phyloP scores from a whole-genome alignment of 2,888 invertebrate species.

The Pseudolycoriella hygida region DNA sequence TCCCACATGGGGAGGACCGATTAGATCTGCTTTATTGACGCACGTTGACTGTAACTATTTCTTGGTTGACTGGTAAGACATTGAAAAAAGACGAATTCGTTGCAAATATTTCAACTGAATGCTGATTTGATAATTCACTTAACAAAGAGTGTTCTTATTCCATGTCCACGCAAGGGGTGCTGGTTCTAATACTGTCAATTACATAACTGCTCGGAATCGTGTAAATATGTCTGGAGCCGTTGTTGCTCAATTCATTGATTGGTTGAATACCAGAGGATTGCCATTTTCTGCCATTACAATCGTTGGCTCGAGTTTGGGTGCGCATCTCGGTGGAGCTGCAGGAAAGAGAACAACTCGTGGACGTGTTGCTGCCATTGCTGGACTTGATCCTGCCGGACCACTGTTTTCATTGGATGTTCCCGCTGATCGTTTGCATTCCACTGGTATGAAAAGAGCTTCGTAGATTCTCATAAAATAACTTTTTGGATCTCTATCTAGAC shows the following conservation, averaged over 20 bases:
- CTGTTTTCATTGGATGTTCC: conserved; percentile 17
- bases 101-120: no score
- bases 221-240: conserved; percentile 19
- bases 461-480: no score
- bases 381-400: conserved; percentile 26
- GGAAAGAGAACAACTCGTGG: conserved; percentile 15
- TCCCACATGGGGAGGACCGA: no score
- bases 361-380: conserved; percentile 16
- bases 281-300: conserved; percentile 9
- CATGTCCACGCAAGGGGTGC: conserved; percentile 23
- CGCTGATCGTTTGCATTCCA: conserved; percentile 20
- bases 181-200: conserved; percentile 19
- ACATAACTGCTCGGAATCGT: conserved; percentile 18
- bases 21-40: no score
- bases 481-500: no score
- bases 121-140: neutral
- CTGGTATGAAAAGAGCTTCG: no score
- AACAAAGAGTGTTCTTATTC: conserved; percentile 14
- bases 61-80: no score
- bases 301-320: conserved; percentile 28
- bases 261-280: conserved; percentile 13
- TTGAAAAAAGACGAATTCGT: no score
- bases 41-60: no score
- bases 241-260: conserved; percentile 18
- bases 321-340: conserved; percentile 23